Evolutionary conservation across 2,797 vertebrate species (phyloP), one percentile per base, ranked within the genome.

Genomic region (Onychomys torridus): DNA sequence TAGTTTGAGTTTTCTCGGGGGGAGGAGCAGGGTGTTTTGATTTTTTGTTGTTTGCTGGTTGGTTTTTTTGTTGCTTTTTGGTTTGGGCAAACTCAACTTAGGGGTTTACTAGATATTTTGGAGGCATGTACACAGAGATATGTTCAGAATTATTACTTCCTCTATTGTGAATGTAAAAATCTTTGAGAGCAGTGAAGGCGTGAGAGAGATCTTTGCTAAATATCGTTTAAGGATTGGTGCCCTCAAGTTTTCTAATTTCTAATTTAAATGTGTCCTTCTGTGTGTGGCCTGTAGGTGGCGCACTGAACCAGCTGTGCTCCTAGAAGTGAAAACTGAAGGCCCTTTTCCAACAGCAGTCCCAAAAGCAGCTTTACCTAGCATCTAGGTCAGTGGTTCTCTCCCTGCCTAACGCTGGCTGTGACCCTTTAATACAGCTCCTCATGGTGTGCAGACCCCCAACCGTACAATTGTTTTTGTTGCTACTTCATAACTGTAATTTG

Each of bases 281-380:
- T 17, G 9, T 69, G 21, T 88, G 78, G 73, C 95, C 97, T 88
- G 46, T 84, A 96, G 96, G 83, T 93, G 97, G 97, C 17, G 37
- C 21, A 81, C 21, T 32, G 78, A 92, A 96, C 86, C 95, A 96
- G 34, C 75, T 49, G 5, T 94, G 27, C 34, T 43, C 12, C 5
- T 55, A 10, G 55, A 57, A 90, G 40, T 29, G n/a, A 90, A n/a
- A n/a, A 5, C 52, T 6, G 6, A 11, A 19, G 11, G 13, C 27
- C n/a, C 25, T 2, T 5, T 19, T 37, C 27, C 3, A 4, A 55
- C 27, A 59, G 69, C 81, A 67, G 63, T 46, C 34, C 29, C n/a
- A 25, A 55, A 3, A 13, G 10, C 27, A 27, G 43, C 59, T 83
- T 91, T 82, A 43, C 14, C 19, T 16, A 78, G 61, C 49, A 73